Evolutionary conservation across 1,140 invertebrate genomes (phyloP).

Genomic region (Drosophila pallidifrons): DNA sequence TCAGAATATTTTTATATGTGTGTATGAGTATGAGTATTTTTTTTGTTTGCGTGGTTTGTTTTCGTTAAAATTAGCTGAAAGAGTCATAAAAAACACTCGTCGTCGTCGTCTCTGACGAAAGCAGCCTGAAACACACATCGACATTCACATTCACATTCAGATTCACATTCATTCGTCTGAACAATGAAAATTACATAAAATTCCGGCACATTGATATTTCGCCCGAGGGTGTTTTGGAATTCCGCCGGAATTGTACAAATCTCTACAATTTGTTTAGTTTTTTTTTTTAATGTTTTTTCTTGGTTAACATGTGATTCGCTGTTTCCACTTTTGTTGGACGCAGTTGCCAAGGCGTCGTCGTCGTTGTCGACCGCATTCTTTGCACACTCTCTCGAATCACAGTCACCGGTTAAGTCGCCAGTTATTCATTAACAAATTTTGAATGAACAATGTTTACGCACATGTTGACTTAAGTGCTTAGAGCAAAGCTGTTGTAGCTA

Average conservation of each 20-base stretch:
- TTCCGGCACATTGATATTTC: not conserved
- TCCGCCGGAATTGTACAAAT: not conserved
- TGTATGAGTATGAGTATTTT: not conserved
- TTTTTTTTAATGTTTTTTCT: not conserved
- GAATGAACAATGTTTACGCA: conserved; percentile 2
- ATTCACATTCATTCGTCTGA: not conserved
- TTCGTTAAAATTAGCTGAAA: conserved; percentile 37
- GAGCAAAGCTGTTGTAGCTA: not conserved
- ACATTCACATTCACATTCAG: not conserved
- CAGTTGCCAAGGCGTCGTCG: not conserved
- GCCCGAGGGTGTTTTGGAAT: not conserved
- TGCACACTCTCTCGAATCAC: no score
- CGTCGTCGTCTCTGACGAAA: not conserved
- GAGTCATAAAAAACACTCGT: conserved; percentile 18
- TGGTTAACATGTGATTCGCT: not conserved
- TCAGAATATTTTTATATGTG: not conserved
- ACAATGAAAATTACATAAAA: conserved; percentile 9
- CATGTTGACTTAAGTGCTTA: not conserved
- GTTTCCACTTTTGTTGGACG: not conserved
- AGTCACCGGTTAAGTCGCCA: no score
- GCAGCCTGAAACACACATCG: not conserved
- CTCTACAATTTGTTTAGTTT: no score
- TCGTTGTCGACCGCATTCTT: no score
- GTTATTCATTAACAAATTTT: conserved; percentile 5
- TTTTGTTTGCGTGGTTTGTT: conserved; percentile 7